Evolutionary conservation across 2,797 vertebrate genomes (phyloP).

Genomic region (Hoplostethus mediterraneus): DNA sequence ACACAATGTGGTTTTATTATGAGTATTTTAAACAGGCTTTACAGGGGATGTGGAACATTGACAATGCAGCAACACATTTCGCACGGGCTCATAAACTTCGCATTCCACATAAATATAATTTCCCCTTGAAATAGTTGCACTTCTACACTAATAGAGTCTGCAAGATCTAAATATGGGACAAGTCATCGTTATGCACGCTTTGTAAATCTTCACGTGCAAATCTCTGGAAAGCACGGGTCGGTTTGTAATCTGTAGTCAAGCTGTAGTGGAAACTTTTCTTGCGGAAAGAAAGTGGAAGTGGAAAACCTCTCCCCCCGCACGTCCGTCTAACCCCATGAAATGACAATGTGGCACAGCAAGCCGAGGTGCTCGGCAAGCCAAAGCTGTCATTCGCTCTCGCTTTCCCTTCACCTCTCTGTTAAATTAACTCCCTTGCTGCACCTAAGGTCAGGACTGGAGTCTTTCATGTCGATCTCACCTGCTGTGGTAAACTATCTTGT

Average conservation of each 20-base stretch:
- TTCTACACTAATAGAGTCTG: background rate
- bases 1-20: conserved; percentile 11
- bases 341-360: conserved; percentile 24
- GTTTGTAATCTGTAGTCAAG: background rate
- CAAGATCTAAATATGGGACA: background rate
- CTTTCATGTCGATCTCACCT: conserved; percentile 57
- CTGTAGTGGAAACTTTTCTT: conserved; percentile 1
- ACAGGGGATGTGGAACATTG: conserved; percentile 9
- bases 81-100: too few relatives aligned
- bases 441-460: conserved; percentile 52
- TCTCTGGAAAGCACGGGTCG: background rate
- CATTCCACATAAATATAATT: background rate
- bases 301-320: conserved; percentile 8
- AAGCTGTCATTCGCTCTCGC: conserved; percentile 45
- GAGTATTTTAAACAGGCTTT: background rate
- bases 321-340: conserved; percentile 18
- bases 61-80: background rate
- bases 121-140: background rate
- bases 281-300: too few relatives aligned
- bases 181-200: background rate
- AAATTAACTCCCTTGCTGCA: conserved; percentile 53
- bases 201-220: background rate
- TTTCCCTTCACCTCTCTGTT: conserved; percentile 45
- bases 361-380: conserved; percentile 28
- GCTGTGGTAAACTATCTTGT: conserved; percentile 44